Base-by-base conservation (phyloP, 2,888 invertebrate genomes). In the Leptarthrus brevirostris region DNA sequence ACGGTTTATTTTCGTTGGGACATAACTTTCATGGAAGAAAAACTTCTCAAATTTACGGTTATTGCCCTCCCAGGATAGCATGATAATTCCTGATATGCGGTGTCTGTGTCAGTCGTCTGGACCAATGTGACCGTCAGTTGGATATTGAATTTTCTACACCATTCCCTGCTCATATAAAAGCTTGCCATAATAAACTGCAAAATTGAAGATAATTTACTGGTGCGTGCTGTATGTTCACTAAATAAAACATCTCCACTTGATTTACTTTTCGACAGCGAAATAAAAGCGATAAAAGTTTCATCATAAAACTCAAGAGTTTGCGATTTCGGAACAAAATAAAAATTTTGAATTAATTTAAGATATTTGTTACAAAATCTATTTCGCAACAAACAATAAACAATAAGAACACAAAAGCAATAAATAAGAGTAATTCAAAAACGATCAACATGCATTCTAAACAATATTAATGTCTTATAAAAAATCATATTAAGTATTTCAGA, bases 31-130 rank as follows among this genome's bases (percentile, higher is more conserved):
- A 53, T 53, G 22, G 24, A 8, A n/a, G n/a, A n/a, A 53, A 24
- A 53, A 53, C 53, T 53, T 53, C 22, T 53, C 53, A 53, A 53
- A 24, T 53, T 53, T 53, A 53, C 24, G 53, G 53, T 53, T 53
- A 53, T 53, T 53, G 22, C 24, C 53, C 53, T 53, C 24, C 6
- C 53, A 53, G 24, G 24, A 53, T 53, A 53, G 24, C 24, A 53
- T 53, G 53, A 22, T 53, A 22, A 53, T 53, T 53, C 24, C 24
- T 24, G 53, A 53, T 53, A n/a, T 53, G 24, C 10, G 22, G 8
- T n/a, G 22, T 53, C 22, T 53, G 22, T 22, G 24, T 53, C 53
- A 22, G 24, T 53, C 20, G 49, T 49, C n/a, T 5, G 49, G 16
- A 14, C 49, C 2, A 18, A 14, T 14, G 16, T 44, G n/a, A 3